phyloP scores from a whole-genome alignment of 2,888 invertebrate genomes.

The Ochropleura leucogaster region DNA sequence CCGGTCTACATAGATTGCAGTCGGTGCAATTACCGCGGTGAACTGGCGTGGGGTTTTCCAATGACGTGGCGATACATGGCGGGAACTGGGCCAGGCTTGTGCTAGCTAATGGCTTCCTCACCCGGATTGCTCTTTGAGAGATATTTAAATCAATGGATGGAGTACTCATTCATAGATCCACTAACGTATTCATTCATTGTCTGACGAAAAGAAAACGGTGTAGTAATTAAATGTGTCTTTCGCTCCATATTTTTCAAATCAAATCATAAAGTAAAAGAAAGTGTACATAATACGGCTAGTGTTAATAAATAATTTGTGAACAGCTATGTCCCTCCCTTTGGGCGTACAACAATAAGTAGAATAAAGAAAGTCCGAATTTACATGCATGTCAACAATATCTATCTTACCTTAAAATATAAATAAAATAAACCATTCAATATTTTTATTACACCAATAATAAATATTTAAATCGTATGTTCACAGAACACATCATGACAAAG shows the following conservation, averaged over 20 bases:
- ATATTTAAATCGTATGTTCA: no score
- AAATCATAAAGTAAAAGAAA: no score
- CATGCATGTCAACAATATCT: no score
- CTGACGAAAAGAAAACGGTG: neutral
- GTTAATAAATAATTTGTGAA: no score
- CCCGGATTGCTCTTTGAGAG: constrained; percentile 15
- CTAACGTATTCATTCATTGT: neutral
- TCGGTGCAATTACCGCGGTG: constrained; percentile 50
- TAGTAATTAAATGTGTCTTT: neutral
- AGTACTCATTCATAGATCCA: neutral
- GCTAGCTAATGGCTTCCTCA: constrained; percentile 48
- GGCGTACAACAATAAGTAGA: no score
- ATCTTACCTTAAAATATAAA: no score
- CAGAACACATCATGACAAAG: no score
- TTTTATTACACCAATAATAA: no score
- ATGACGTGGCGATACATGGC: constrained; percentile 57
- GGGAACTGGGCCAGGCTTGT: constrained; percentile 54
- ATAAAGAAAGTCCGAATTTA: no score
- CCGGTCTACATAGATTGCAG: constrained; percentile 51
- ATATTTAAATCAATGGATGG: constrained; percentile 12
- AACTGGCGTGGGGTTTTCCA: constrained; percentile 50
- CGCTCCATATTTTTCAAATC: neutral
- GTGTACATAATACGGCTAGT: no score
- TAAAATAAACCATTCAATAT: no score
- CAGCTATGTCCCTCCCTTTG: no score